These are phyloP conservation scores for Zaprionus ornatus DNA, from an alignment of 1,140 invertebrate species.

Conservation along the genomic window DNA sequence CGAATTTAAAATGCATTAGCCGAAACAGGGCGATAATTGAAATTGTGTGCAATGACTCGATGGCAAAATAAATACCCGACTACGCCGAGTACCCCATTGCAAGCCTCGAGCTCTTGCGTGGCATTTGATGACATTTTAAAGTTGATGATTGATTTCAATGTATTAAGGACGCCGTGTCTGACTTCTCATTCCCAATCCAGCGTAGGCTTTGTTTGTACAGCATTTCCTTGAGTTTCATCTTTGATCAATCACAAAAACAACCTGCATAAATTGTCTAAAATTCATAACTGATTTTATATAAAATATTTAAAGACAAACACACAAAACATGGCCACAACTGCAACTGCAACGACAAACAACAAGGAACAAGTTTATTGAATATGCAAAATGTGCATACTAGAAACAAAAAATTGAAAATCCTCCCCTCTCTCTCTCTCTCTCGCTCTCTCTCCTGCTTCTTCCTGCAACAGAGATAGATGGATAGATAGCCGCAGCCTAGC, in stretches of 20 bases:
- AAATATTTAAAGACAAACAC: slow-evolving; percentile 50
- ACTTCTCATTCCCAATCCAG: neutral
- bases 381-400: slow-evolving; percentile 57
- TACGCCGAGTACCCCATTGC: neutral
- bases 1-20: slow-evolving; percentile 36
- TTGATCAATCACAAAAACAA: slow-evolving; percentile 1
- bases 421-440: neutral
- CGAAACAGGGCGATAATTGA: slow-evolving; percentile 13
- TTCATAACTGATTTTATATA: slow-evolving; percentile 55
- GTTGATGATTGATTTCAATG: neutral
- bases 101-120: neutral
- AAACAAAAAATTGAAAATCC: slow-evolving; percentile 26
- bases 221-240: neutral
- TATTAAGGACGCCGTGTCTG: neutral
- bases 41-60: slow-evolving; percentile 32
- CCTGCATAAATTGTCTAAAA: slow-evolving; percentile 42
- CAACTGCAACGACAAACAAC: slow-evolving; percentile 46
- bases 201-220: neutral
- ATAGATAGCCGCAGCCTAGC: slow-evolving; percentile 55
- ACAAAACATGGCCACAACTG: slow-evolving; percentile 45
- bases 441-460: neutral
- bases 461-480: slow-evolving; percentile 40
- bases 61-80: slow-evolving; percentile 8
- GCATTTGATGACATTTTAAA: neutral
- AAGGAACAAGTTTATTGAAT: slow-evolving; percentile 69